Conservation (phyloP, 2,113 vertebrate species). For the Vulpes lagopus region DNA sequence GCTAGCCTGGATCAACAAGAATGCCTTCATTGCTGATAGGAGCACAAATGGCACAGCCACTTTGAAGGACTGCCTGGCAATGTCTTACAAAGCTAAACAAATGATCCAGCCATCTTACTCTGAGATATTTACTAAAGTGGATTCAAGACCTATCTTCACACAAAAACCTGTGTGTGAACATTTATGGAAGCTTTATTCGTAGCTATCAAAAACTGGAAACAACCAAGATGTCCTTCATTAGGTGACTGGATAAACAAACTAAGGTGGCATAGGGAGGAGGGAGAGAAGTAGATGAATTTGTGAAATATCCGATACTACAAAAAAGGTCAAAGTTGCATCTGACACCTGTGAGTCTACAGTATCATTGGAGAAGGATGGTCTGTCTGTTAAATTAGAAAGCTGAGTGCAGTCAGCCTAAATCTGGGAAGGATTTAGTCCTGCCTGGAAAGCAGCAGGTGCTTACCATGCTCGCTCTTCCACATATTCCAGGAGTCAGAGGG, state of each 20-base stretch:
- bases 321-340: neutral
- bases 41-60: neutral
- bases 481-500: neutral
- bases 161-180: neutral
- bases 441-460: neutral
- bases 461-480: neutral
- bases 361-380: neutral
- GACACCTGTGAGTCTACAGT: no score
- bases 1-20: neutral
- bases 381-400: neutral
- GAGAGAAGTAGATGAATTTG: neutral
- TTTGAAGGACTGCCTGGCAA: neutral
- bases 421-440: neutral
- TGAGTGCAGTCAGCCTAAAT: neutral
- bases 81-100: neutral
- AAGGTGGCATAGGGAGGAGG: neutral
- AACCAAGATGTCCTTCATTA: neutral
- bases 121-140: neutral
- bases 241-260: neutral
- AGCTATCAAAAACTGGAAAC: neutral
- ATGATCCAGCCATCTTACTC: neutral
- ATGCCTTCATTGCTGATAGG: neutral
- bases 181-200: neutral
- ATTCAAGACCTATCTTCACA: neutral
- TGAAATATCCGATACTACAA: neutral